Evolutionary conservation across 2,797 vertebrate genomes (phyloP).

Genomic region (Pipistrellus pygmaeus): DNA sequence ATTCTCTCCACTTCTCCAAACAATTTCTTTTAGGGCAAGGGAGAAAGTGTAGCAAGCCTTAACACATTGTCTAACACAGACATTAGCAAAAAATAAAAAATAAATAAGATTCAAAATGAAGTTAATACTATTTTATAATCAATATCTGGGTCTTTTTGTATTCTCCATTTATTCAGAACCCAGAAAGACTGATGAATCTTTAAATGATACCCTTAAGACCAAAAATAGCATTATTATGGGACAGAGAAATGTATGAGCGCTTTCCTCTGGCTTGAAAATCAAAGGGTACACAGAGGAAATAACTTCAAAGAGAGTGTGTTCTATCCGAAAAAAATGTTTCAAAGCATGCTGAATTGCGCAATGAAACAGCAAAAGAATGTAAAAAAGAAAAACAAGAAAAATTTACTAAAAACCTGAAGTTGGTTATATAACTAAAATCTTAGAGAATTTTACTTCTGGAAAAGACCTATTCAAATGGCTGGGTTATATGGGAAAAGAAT

Average conservation of each 20-base stretch:
- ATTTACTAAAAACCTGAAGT: constrained; percentile 19
- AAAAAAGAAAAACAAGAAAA: constrained; percentile 22
- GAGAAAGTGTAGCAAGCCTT: background rate
- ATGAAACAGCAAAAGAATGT: background rate
- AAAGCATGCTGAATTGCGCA: background rate
- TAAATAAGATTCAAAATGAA: background rate
- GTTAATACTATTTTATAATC: background rate
- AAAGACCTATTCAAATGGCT: constrained; percentile 28
- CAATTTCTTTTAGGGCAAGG: background rate
- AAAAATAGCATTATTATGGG: background rate
- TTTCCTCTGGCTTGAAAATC: background rate
- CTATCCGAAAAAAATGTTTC: background rate
- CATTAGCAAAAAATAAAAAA: background rate
- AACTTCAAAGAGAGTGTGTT: background rate
- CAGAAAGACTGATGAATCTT: background rate
- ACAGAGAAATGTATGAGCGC: background rate
- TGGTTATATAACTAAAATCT: constrained; percentile 37
- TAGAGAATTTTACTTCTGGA: constrained; percentile 42
- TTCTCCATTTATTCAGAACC: constrained; percentile 21
- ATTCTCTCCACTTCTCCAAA: constrained; percentile 21
- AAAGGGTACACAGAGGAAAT: background rate
- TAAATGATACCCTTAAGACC: background rate
- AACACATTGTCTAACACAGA: background rate
- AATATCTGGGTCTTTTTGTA: background rate
- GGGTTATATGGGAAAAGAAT: background rate